A percentile compares a stretch with the other conserved stretches of the same genome.
Evolutionary conservation across 1,140 invertebrate species (phyloP).

Genomic region (Papilio glaucus): DNA sequence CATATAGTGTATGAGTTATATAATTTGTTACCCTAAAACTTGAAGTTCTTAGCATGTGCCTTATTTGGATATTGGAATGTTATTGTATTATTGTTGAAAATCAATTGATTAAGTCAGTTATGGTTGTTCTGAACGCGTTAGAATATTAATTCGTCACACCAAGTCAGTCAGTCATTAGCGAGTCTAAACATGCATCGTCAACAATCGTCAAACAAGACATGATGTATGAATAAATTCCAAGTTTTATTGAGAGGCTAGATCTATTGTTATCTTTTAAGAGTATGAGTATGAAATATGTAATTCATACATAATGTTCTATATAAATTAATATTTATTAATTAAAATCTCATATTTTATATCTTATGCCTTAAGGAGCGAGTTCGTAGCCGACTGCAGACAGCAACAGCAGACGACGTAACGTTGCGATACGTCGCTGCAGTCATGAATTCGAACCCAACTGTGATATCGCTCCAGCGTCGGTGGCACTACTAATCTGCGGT

Average conservation of each 20-base stretch:
- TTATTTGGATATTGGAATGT: conserved; percentile 34
- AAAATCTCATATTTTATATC: neutral
- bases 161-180: conserved; percentile 33
- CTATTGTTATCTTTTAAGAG: conserved; percentile 4
- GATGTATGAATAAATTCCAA: conserved; percentile 23
- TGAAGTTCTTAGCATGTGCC: conserved; percentile 34
- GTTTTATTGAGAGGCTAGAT: conserved; percentile 31
- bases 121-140: conserved; percentile 12
- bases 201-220: conserved; percentile 14
- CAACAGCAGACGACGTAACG: no score
- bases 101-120: conserved; percentile 29
- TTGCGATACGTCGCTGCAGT: no score
- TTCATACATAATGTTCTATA: neutral
- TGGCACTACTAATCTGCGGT: no score
- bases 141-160: conserved; percentile 32
- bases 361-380: no score
- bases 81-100: conserved; percentile 29
- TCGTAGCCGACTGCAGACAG: no score
- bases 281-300: neutral
- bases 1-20: no score
- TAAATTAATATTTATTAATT: conserved; percentile 27
- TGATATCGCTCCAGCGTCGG: no score
- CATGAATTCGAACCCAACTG: no score
- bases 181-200: conserved; percentile 1
- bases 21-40: conserved; percentile 11